phyloP scores from a whole-genome alignment of 2,113 vertebrate genomes.

The Eurypyga helias region DNA sequence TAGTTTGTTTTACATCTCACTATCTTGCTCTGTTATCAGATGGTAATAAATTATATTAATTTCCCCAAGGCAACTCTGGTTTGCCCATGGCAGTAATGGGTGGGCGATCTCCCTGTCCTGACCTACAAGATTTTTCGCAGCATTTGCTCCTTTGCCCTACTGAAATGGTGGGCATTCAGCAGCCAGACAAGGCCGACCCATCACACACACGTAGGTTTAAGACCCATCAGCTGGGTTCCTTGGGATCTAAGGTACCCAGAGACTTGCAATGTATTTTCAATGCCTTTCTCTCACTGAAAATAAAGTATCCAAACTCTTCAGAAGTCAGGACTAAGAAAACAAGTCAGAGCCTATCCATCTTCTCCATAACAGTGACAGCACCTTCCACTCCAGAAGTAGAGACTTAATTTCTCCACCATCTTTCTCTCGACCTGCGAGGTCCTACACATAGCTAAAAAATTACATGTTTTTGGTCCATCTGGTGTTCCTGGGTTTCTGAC shows the following conservation, averaged over 20 bases:
- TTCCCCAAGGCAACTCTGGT: neutral
- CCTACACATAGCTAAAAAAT: neutral
- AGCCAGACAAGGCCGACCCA: too few species aligned
- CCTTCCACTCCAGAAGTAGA: neutral
- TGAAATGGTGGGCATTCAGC: neutral
- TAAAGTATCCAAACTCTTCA: neutral
- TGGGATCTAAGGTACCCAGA: neutral
- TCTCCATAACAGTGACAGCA: rapidly evolving
- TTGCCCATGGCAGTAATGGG: rapidly evolving
- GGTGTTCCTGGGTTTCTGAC: neutral
- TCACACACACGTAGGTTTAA: neutral
- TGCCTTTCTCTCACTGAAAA: neutral
- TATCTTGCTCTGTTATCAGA: neutral
- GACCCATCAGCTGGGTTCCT: neutral
- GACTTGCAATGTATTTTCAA: neutral
- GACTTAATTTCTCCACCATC: neutral
- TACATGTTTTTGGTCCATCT: neutral
- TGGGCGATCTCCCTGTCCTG: neutral
- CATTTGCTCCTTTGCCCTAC: neutral
- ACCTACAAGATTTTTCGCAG: neutral
- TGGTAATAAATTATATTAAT: neutral
- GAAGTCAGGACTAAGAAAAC: neutral
- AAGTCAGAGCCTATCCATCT: neutral
- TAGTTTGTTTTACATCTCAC: neutral
- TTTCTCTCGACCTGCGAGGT: neutral